Evolutionary conservation across 2,113 vertebrate genomes (phyloP), one percentile per base, ranked within the genome.

Genomic region (Melanerpes aurifrons): DNA sequence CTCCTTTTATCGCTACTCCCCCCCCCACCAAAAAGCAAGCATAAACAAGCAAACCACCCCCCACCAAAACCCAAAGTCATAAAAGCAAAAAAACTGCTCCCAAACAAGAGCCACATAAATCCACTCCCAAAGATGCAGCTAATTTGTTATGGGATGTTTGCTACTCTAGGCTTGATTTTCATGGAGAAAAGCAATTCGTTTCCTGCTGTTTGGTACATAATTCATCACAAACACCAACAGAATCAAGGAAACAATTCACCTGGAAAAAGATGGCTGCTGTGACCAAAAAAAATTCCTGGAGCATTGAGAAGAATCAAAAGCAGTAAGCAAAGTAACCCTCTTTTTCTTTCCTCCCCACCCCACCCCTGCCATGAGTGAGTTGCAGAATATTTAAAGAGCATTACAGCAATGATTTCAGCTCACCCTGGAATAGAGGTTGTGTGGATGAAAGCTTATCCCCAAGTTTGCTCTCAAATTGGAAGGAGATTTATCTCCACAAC

Each of bases 161-260:
- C 77, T 88, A 28, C 54, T 93, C 83, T 54, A 82, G 29, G 18
- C 14, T 79, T 82, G 35, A 93, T 86, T 95, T 91, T 78, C 58
- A 48, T 19, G 13, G 7, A 87, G 17, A 6, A 82, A 71, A 75
- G 37, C 15, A 90, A 75, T 14, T 5, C 19, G 5, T 48, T 89
- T 70, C 50, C 59, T 84, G 32, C 25, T 89, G 50, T n/a, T 91
- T 25, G 10, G 64, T 86, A 72, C 12, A 77, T 26, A 86, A 77
- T 64, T 67, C 4, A 35, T 19, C 3, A 2, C 22, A 81, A 89
- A 76, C 6, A 54, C 26, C 63, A 84, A 64, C n/a, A 40, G 58
- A 90, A 79, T 47, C 35, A 37, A 84, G 48, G 54, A 69, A 77
- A 57, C 28, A 88, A 58, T 59, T 88, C 70, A 72, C 58, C 80